Evolutionary conservation across 2,113 vertebrate genomes (phyloP), one percentile per base, ranked within the genome.

Genomic region (Limanda limanda): DNA sequence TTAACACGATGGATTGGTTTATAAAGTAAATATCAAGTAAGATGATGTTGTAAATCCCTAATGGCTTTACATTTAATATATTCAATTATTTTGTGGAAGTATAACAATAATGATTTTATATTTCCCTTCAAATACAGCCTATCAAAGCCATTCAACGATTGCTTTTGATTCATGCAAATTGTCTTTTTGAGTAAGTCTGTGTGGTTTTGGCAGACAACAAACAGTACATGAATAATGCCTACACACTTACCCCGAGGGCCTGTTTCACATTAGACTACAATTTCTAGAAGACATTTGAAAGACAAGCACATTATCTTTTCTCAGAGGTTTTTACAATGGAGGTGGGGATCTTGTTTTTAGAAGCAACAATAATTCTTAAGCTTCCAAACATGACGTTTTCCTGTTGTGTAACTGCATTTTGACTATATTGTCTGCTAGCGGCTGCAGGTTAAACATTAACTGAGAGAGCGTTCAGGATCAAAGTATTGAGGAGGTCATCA

Each of bases 401-500:
- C 51, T 52, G 57, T 76, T 9, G 15, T 66, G 56, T 20, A 7
- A 37, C 3, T 47, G 23, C 47, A 31, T 51, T 1, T 61, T 68
- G 0, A 12, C n/a, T 23, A 25, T 37, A 9, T 20, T 9, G 24
- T 55, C 37, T 31, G 10, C 59, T 24, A 6, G 25, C 54, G 23
- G 1, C 2, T 42, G 40, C 27, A 48, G 60, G 57, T 72, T 6
- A 71, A 81, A 40, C 56, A 59, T 65, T 25, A 60, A 4, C 3
- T 47, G 1, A 27, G 31, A 31, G 31, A 31, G 31, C 6, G 31
- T 31, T 31, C 31, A 7, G 31, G 23, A 76, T 64, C 27, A 56
- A 67, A 57, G 59, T 18, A 59, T 57, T 72, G 71, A 84, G 73
- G 52, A 58, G 66, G 65, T 58, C 37, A 61, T 79, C 62, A 67